Evolutionary conservation across 2,797 vertebrate genomes (phyloP).

Genomic region (Sphenodon punctatus): DNA sequence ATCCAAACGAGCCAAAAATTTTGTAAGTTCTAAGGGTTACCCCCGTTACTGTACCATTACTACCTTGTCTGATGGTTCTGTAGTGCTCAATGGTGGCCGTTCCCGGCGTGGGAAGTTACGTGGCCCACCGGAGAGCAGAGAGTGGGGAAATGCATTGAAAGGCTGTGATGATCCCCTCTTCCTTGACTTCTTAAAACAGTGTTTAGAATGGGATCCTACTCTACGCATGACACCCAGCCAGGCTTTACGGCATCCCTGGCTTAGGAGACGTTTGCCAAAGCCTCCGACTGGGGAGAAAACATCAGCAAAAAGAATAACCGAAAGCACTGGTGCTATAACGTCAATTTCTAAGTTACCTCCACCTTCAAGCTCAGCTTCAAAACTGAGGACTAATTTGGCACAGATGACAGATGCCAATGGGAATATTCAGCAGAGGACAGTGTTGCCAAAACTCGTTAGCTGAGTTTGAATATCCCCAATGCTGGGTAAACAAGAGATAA

Average conservation of each 20-base stretch:
- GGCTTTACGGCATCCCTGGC: slow-evolving; percentile 94
- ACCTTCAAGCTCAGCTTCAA: slow-evolving; percentile 89
- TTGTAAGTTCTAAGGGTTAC: slow-evolving; percentile 97
- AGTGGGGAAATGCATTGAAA: slow-evolving; percentile 91
- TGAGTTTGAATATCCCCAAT: slow-evolving; percentile 79
- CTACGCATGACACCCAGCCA: slow-evolving; percentile 93
- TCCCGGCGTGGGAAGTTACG: slow-evolving; percentile 93
- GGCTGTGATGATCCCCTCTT: slow-evolving; percentile 96
- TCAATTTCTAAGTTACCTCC: slow-evolving; percentile 97
- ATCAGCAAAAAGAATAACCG: slow-evolving; percentile 84
- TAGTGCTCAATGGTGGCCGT: slow-evolving; percentile 89
- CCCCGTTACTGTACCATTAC: slow-evolving; percentile 96
- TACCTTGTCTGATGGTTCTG: slow-evolving; percentile 89
- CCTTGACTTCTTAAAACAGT: slow-evolving; percentile 97
- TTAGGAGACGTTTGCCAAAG: slow-evolving; percentile 93
- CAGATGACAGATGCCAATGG: slow-evolving; percentile 98
- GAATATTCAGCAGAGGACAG: slow-evolving; percentile 97
- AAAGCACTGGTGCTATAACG: slow-evolving; percentile 88
- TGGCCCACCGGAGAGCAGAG: slow-evolving; percentile 91
- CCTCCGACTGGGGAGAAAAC: slow-evolving; percentile 90
- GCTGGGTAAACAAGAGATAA: slow-evolving; percentile 73
- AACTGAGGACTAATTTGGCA: slow-evolving; percentile 96
- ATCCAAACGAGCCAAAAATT: slow-evolving; percentile 97
- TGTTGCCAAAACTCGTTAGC: slow-evolving; percentile 98
- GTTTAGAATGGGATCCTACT: slow-evolving; percentile 96